A percentile compares a stretch with the other conserved stretches of the same genome.
Conservation (phyloP, 2,113 vertebrate genomes). For the Brachypodius melanocephalos region DNA sequence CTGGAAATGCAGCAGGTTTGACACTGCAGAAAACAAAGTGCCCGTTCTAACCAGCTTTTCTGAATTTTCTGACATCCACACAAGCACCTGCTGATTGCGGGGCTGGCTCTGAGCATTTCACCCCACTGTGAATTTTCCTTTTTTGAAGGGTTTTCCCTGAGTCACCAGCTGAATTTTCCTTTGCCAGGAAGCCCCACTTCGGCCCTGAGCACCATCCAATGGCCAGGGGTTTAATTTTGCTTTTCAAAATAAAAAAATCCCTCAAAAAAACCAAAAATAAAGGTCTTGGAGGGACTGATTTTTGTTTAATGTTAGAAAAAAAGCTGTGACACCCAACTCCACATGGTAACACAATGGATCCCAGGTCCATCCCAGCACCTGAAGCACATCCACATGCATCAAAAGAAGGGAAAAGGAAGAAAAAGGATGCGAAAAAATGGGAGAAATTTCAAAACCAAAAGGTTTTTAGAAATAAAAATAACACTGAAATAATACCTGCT, state of each 20-base stretch:
- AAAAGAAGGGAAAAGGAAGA: neutral
- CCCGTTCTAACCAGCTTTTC: accelerated
- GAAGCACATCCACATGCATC: neutral
- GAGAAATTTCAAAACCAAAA: neutral
- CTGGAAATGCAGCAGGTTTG: neutral
- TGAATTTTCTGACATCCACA: accelerated
- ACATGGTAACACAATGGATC: accelerated
- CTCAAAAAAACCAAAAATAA: neutral
- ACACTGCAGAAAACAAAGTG: too few relatives aligned
- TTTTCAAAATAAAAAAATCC: neutral
- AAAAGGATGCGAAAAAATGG: neutral
- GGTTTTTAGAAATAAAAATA: neutral
- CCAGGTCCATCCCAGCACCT: neutral
- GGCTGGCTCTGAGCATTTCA: neutral
- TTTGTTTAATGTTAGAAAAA: neutral
- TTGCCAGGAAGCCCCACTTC: accelerated
- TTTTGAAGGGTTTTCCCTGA: neutral
- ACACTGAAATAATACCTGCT: neutral
- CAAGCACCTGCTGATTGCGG: neutral
- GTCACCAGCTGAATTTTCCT: neutral
- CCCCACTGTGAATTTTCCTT: neutral
- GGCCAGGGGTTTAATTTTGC: neutral
- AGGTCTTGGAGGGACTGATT: neutral
- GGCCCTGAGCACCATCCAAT: accelerated
- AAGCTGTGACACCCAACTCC: too few relatives aligned